Conservation (phyloP, 2,888 invertebrate species). For the Bombyx huttoni region DNA sequence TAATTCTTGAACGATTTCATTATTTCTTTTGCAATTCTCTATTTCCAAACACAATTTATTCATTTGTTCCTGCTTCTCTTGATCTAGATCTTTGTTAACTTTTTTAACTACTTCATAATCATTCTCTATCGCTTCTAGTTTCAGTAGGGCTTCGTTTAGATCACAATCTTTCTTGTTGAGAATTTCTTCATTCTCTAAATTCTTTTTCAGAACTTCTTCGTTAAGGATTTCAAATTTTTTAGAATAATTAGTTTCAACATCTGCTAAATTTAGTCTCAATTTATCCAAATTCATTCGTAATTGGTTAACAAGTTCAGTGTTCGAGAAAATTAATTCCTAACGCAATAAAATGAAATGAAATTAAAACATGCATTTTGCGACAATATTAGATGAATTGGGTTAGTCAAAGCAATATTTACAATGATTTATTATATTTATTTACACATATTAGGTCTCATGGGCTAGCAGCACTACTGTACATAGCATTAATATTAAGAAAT, state of each 20-base stretch:
- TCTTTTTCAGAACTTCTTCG: constrained; percentile 25
- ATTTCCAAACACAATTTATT: constrained; percentile 21
- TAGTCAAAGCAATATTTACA: too few species aligned
- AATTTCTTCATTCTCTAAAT: constrained; percentile 23
- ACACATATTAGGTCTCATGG: too few species aligned
- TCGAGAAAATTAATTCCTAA: constrained; percentile 37
- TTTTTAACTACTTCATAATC: constrained; percentile 23
- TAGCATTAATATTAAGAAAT: too few species aligned
- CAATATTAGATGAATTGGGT: too few species aligned
- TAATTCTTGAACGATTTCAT: constrained; percentile 11
- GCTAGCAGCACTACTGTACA: too few species aligned
- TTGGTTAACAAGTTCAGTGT: constrained; percentile 23
- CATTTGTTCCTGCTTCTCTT: constrained; percentile 20
- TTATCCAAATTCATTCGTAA: constrained; percentile 35
- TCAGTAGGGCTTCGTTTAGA: constrained; percentile 28
- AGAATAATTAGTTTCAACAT: constrained; percentile 24
- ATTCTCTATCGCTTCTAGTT: constrained; percentile 21
- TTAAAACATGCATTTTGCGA: too few species aligned
- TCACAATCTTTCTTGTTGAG: constrained; percentile 32
- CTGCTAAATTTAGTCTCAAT: constrained; percentile 29
- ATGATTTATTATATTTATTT: too few species aligned
- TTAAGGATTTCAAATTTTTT: constrained; percentile 26
- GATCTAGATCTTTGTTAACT: constrained; percentile 18
- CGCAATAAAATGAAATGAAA: constrained; percentile 15
- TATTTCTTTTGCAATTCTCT: constrained; percentile 15